Evolutionary conservation across 2,113 vertebrate species (phyloP).

Genomic region (Myiopsitta monachus): DNA sequence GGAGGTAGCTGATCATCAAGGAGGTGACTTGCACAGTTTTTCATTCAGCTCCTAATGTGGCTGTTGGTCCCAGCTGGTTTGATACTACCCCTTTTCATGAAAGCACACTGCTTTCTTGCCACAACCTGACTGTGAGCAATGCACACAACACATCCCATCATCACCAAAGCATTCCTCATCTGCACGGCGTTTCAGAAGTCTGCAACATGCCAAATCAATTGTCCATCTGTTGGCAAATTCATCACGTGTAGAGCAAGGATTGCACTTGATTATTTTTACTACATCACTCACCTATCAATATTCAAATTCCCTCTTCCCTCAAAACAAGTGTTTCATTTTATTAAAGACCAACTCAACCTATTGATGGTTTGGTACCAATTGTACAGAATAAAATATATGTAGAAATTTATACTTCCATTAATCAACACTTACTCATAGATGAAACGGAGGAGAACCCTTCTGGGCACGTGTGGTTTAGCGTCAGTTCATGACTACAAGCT

Average conservation of each 20-base stretch:
- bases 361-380: not conserved
- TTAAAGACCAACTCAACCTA: not conserved
- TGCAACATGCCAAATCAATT: not conserved
- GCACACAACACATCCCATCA: not conserved
- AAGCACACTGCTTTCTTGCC: not conserved
- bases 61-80: not conserved
- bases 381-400: not conserved
- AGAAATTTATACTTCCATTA: not conserved
- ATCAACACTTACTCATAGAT: not conserved
- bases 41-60: fast-evolving
- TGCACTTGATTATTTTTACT: not conserved
- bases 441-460: not conserved
- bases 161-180: not conserved
- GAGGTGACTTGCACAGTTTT: not conserved
- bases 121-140: not conserved
- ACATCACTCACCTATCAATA: not conserved
- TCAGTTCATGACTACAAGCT: slow-evolving; percentile 42
- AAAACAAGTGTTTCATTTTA: not conserved
- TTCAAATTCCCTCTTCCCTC: not conserved
- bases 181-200: fast-evolving
- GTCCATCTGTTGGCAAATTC: not conserved
- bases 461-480: slow-evolving; percentile 36
- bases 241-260: not conserved
- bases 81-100: not conserved
- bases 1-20: not conserved